Base-by-base conservation (phyloP, 2,888 invertebrate species). In the Caenorhabditis drosophilae region DNA sequence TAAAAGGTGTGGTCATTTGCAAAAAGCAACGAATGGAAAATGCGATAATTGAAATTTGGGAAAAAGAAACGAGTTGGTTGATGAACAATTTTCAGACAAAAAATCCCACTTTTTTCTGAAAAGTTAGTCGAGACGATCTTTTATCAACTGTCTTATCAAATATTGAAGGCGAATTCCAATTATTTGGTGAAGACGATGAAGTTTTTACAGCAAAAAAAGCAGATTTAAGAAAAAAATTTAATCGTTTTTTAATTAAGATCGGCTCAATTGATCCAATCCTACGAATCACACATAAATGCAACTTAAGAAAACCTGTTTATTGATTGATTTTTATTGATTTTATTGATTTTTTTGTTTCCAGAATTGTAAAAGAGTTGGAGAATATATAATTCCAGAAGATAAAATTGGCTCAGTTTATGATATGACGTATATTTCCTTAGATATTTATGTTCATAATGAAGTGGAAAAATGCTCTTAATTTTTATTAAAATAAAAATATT, bases 391-490 rank as follows among this genome's bases (percentile, higher is more conserved):
- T 20, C 73, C 73, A 55, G 50, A 73, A 41, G 70, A 72, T 41
- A 73, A 73, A 57, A 62, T 75, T 58, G 75, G 70, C 38, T 70
- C 67, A 51, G 52, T 49, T 49, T 75, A 75, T 54, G 70, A 72
- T 57, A 75, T 75, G 75, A 75, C 72, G 59, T 75, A 73, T 48
- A 64, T 75, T 46, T 70, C 72, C 34, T 56, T 75, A 34, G 75
- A 75, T 61, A 75, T 75, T 45, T 67, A 68, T 54, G 75, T 75
- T n/a, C 75, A 72, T 50, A 70, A 70, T 31, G 75, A 75, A 63
- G 73, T 69, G 69, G 75, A 75, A 51, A 70, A 73, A 58, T 75
- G 75, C 70, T n/a, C n/a, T n/a, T n/a, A n/a, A n/a, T n/a, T n/a
- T n/a, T n/a, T n/a, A n/a, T n/a, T n/a, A n/a, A n/a, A n/a, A n/a